phyloP scores from a whole-genome alignment of 2,113 vertebrate genomes.

The Myocastor coypus region DNA sequence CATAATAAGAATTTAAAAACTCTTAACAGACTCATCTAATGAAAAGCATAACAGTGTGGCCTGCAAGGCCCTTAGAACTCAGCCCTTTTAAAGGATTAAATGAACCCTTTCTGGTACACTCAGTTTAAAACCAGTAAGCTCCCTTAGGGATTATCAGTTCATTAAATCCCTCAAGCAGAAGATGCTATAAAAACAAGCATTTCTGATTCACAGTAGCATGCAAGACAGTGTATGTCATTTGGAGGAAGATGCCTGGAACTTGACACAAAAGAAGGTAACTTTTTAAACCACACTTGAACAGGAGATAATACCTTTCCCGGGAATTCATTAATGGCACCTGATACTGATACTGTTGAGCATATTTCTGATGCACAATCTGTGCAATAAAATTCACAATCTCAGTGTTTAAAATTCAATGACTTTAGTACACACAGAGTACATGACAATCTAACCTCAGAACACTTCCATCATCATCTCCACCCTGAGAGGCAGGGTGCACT shows the following conservation, averaged over 20 bases:
- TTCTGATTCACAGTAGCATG: not conserved
- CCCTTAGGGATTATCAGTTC: not conserved
- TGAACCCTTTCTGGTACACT: not conserved
- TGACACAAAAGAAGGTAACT: not conserved
- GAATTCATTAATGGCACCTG: not conserved
- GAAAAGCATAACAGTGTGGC: conserved; percentile 21
- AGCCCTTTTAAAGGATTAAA: conserved; percentile 54
- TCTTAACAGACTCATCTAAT: conserved; percentile 20
- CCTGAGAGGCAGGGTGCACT: not conserved
- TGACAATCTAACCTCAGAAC: not conserved
- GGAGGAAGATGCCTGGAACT: not conserved
- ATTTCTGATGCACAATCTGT: not conserved
- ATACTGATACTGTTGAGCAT: not conserved
- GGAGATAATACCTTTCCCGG: not conserved
- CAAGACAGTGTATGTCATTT: not conserved
- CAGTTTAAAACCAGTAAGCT: conserved; percentile 54
- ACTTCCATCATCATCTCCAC: not conserved
- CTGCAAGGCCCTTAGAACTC: not conserved
- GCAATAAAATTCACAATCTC: not conserved
- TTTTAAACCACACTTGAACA: not conserved
- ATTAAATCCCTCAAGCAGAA: conserved; percentile 47
- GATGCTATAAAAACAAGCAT: not conserved
- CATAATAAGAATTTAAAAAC: conserved; percentile 69
- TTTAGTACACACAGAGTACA: not conserved
- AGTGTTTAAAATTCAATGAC: not conserved